Conservation (phyloP, 2,797 vertebrate genomes). For the Notolepis coatsorum region DNA sequence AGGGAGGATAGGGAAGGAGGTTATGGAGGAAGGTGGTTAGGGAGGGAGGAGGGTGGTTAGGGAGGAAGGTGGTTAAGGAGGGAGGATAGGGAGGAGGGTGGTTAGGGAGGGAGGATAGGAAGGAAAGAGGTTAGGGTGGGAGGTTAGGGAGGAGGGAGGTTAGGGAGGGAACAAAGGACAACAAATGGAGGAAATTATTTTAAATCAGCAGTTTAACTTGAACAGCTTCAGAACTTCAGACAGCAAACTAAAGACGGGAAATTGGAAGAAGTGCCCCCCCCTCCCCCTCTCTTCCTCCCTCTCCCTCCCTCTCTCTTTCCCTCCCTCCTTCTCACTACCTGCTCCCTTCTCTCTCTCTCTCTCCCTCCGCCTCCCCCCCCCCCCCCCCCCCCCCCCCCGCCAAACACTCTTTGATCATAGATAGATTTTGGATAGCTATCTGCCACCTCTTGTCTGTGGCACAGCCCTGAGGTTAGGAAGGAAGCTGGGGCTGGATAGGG, state of each 20-base stretch:
- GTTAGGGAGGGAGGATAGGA: slow-evolving; percentile 36
- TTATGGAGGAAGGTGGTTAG: slow-evolving; percentile 6
- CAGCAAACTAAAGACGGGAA: slow-evolving; percentile 48
- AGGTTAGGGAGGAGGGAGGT: slow-evolving; percentile 6
- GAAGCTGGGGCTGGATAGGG: slow-evolving; percentile 16
- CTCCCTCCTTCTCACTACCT: no score
- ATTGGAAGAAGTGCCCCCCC: slow-evolving; percentile 48
- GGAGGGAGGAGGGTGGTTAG: slow-evolving; percentile 6
- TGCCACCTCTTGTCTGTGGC: slow-evolving; percentile 28
- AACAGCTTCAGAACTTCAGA: slow-evolving; percentile 52
- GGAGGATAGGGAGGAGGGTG: slow-evolving; percentile 28
- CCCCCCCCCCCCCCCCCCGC: slow-evolving; percentile 8
- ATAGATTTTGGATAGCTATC: slow-evolving; percentile 33
- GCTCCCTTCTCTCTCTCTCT: background rate
- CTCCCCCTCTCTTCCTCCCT: background rate
- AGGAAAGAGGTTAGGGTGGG: slow-evolving; percentile 5
- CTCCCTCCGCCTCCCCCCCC: background rate
- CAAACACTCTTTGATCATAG: slow-evolving; percentile 27
- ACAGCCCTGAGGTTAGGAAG: slow-evolving; percentile 28
- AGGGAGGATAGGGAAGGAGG: slow-evolving; percentile 46
- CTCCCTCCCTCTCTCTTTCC: background rate
- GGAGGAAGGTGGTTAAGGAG: slow-evolving; percentile 51
- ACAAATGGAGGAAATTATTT: slow-evolving; percentile 68
- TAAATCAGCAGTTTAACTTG: slow-evolving; percentile 62
- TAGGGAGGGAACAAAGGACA: slow-evolving; percentile 53